Percentiles rank a stretch among this genome's conserved stretches.
Conservation (phyloP, 53 echinoderm and acorn worm genomes). For the Holothuria scabra region DNA sequence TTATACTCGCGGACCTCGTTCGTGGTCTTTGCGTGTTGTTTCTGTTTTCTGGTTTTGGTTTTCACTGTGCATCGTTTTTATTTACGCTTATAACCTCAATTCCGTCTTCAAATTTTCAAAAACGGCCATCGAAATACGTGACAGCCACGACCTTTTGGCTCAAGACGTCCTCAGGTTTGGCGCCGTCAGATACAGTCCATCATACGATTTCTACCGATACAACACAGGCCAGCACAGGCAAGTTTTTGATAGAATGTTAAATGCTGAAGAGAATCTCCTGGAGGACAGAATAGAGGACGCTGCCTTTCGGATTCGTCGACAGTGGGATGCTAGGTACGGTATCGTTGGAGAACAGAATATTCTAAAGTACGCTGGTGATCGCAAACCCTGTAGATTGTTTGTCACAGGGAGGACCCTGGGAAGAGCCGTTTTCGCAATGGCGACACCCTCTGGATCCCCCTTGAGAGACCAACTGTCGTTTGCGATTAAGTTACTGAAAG, state of each 20-base stretch:
- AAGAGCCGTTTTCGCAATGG: conserved; percentile 76
- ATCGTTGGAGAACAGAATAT: conserved; percentile 78
- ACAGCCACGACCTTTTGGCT: conserved; percentile 65
- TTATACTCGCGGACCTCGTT: conserved; percentile 66
- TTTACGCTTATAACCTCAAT: conserved; percentile 65
- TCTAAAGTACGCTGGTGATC: conserved; percentile 76
- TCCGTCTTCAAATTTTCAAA: conserved; percentile 69
- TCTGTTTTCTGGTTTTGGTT: conserved; percentile 86
- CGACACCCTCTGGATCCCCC: conserved; percentile 89
- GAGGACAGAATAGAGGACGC: conserved; percentile 79
- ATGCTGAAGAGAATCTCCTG: conserved; percentile 73
- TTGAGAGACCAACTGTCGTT: conserved; percentile 88
- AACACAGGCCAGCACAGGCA: conserved; percentile 57
- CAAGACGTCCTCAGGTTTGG: conserved; percentile 72
- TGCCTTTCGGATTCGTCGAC: conserved; percentile 76
- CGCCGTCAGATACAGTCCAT: conserved; percentile 75
- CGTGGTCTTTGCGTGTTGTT: conserved; percentile 68
- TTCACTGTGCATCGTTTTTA: conserved; percentile 67
- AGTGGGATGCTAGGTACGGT: conserved; percentile 79
- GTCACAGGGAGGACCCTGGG: conserved; percentile 76
- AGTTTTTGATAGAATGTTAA: conserved; percentile 71
- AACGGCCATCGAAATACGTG: conserved; percentile 61
- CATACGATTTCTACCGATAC: conserved; percentile 81
- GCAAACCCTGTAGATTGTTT: conserved; percentile 84
- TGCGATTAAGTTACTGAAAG: conserved; percentile 70